Percentiles rank a stretch among this genome's conserved stretches.
Evolutionary conservation across 2,888 invertebrate genomes (phyloP).

Genomic region (Drosophila testacea): DNA sequence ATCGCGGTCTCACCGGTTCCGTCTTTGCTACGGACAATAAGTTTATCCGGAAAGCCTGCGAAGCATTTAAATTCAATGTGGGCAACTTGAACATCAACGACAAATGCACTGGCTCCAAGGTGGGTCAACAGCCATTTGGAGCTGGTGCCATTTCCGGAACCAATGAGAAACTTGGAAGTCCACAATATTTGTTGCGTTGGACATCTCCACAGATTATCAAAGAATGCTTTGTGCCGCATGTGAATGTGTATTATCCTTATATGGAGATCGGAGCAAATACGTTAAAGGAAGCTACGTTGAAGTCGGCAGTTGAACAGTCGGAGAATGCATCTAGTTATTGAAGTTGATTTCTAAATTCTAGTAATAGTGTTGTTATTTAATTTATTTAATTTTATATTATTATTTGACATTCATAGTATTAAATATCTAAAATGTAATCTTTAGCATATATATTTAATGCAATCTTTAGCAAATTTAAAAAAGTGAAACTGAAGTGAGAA

Average conservation of each 20-base stretch:
- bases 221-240: conserved; percentile 93
- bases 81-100: conserved; percentile 99
- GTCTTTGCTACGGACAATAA: conserved; percentile 93
- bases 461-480: no score
- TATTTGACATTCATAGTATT: no score
- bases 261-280: conserved; percentile 52
- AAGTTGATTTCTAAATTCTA: background rate
- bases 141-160: conserved; percentile 98
- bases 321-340: background rate
- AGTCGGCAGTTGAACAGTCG: background rate
- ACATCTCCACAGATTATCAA: conserved; percentile 96
- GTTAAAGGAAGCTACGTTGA: background rate
- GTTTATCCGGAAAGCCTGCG: conserved; percentile 90
- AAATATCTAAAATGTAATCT: no score
- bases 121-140: conserved; percentile 99
- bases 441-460: no score
- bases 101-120: conserved; percentile 98
- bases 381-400: no score
- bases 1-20: conserved; percentile 96
- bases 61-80: conserved; percentile 93
- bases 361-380: no score
- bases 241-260: conserved; percentile 88
- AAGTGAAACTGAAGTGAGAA: no score
- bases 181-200: conserved; percentile 96
- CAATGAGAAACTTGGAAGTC: conserved; percentile 99